Evolutionary conservation across 1,140 invertebrate genomes (phyloP), one percentile per base, ranked within the genome.

Genomic region (Bombus affinis): DNA sequence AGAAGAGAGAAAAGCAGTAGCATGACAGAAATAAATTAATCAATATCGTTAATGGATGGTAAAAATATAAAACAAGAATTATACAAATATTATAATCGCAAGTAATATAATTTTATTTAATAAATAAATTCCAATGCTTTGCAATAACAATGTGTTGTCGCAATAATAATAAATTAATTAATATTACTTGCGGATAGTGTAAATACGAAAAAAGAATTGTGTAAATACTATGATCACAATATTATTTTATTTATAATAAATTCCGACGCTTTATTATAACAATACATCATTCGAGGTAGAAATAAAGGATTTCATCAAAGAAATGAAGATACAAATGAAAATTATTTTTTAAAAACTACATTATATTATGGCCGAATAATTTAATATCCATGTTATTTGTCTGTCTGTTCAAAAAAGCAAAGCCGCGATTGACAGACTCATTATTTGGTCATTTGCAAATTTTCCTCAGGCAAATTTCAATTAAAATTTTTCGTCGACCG

Each of bases 381-480:
- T 72, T 32, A 42, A 81, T 25, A 8, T 35, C 4, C 9, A 4
- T 28, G 9, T 39, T 42, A 37, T 65, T 32, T 22, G 66, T 35
- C 32, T 22, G 13, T 42, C 32, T 22, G 13, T 42, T 35, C 4
- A 13, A 78, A 62, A 39, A 62, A 42, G 37, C 37, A 42, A 62
- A 42, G n/a, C 37, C 22, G n/a, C 57, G 39, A 47, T 32, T 42
- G 25, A 57, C 79, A 25, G 32, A 32, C 28, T 81, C 68, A 57
- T 81, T 71, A n/a, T 53, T 71, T 15, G 47, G 68, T 66, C 62
- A 78, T 78, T 78, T 78, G 42, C 47, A 42, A 32, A 35, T 81
- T 42, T 70, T 25, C 66, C 35, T 5, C 35, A 10, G 68, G 68
- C 66, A 39, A 80, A 32, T 39, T 72, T 70, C 66, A 81, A 81